Evolutionary conservation across 2,888 invertebrate species (phyloP), one percentile per base, ranked within the genome.

Genomic region (Cheilosia vulpina): DNA sequence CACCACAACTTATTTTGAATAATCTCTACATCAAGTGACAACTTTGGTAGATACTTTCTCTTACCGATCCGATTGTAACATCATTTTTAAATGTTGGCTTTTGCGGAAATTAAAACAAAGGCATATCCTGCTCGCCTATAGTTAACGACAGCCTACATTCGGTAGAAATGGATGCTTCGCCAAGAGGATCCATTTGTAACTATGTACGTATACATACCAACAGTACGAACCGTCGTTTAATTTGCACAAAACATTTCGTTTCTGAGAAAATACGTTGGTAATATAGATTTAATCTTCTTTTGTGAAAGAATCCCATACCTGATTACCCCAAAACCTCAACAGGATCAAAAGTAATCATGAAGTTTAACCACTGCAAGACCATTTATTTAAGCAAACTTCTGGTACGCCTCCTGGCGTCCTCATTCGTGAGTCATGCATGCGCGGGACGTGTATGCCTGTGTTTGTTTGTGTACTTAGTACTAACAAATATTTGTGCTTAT

Each of bases 401-500:
- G 11, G 38, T 31, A 55, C 15, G 41, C 43, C 41, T 31, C 17
- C 38, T 11, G 0, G 2, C 15, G 43, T 38, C 13, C 17, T 47
- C 21, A 17, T 11, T 47, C 19, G 17, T 19, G 7, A 17, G 47
- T 47, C 19, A 4, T n/a, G 7, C 38, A 38, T 52, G 15, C 4
- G 34, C 17, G 19, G 7, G 19, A 19, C 11, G 13, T 31, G 41
- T 38, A 21, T 21, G 31, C n/a, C 19, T 17, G 17, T 31, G 19
- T 15, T 13, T 13, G 27, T 38, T 19, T 62, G 62, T 69, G 15
- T 53, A 62, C 31, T 53, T 34, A 53, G 15, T 45, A 31, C 24
- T 19, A 60, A 69, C 77, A 77, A 69, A 77, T 69, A 63, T 77
- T 77, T 69, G 62, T 77, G 50, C 69, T 63, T 47, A 62, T 47